Evolutionary conservation across 2,113 vertebrate species (phyloP).

Genomic region (Neotoma lepida): DNA sequence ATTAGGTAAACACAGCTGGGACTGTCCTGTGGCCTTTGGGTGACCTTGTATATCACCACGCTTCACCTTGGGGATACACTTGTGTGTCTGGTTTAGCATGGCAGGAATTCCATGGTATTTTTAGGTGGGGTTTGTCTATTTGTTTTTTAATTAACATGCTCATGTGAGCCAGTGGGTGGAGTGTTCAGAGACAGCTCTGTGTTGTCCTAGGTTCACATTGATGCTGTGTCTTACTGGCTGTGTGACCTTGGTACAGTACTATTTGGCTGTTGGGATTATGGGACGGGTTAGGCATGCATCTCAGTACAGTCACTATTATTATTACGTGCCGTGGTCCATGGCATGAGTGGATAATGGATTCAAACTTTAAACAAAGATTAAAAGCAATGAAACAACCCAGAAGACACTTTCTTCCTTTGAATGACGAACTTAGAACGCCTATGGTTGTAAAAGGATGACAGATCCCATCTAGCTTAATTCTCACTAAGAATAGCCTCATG

Average conservation of each 20-base stretch:
- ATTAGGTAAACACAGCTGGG: conserved; percentile 40
- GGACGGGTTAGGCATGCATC: rapidly evolving
- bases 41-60: neutral
- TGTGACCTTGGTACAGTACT: neutral
- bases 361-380: neutral
- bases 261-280: neutral
- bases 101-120: neutral
- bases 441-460: neutral
- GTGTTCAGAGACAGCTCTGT: neutral
- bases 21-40: neutral
- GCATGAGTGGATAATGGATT: rapidly evolving
- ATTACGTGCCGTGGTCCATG: rapidly evolving
- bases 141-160: neutral
- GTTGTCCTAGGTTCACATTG: too few species aligned
- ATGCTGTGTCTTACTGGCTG: neutral
- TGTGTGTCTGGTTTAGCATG: neutral
- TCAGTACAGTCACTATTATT: rapidly evolving
- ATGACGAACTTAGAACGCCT: neutral
- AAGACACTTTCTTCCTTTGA: neutral
- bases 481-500: rapidly evolving
- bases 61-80: neutral
- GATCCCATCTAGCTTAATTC: neutral
- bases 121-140: neutral
- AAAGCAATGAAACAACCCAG: neutral
- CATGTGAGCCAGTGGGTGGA: neutral